Percentiles rank a stretch among this genome's conserved stretches.
Evolutionary conservation across 2,113 vertebrate species (phyloP).

Genomic region (Aythya baeri): DNA sequence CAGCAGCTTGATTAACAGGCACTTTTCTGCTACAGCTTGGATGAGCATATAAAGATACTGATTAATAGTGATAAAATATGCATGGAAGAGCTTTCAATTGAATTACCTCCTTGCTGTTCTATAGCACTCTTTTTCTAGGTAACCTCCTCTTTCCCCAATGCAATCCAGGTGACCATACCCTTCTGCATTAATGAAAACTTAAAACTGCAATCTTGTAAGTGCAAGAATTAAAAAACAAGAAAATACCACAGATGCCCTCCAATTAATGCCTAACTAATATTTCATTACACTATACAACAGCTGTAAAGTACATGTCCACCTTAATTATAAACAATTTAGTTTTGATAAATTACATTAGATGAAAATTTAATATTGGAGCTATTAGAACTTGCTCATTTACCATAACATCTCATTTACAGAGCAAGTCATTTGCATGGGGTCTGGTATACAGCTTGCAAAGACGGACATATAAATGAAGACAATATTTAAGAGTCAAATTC

Average conservation of each 20-base stretch:
- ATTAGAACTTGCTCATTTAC: slow-evolving; percentile 54
- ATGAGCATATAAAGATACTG: neutral
- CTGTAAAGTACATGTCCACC: slow-evolving; percentile 30
- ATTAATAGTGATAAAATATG: neutral
- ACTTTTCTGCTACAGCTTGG: neutral
- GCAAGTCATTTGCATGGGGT: neutral
- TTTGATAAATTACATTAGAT: slow-evolving; percentile 33
- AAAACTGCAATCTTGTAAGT: neutral
- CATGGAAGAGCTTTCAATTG: neutral
- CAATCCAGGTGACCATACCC: neutral
- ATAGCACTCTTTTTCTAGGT: neutral
- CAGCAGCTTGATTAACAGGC: neutral
- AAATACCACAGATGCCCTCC: neutral
- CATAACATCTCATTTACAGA: slow-evolving; percentile 34
- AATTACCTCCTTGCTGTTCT: neutral
- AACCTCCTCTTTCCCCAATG: neutral
- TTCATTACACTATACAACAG: neutral
- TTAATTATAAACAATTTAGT: slow-evolving; percentile 51
- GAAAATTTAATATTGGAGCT: slow-evolving; percentile 44
- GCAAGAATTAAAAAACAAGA: neutral
- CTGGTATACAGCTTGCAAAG: neutral
- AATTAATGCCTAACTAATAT: neutral
- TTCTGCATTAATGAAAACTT: neutral
- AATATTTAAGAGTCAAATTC: neutral
- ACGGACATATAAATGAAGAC: neutral